Base-by-base conservation (phyloP, 2,888 invertebrate species). In the Apodemia duryi region DNA sequence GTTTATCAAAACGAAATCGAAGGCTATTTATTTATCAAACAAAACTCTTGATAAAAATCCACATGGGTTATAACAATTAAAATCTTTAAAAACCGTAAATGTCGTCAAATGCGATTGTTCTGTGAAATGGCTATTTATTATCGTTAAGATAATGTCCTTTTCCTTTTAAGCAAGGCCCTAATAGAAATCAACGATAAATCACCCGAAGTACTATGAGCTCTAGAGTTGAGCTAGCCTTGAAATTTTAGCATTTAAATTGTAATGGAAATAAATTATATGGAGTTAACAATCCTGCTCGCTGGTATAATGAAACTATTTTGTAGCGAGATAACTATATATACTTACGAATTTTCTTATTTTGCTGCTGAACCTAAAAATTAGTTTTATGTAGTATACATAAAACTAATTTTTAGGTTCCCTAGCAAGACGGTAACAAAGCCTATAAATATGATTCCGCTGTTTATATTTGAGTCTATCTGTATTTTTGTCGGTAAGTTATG, bases 141-240 rank as follows among this genome's bases (percentile, higher is more conserved):
- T 28, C 54, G 28, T 54, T 54, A 54, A 54, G 54, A 54, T 54
- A 54, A 54, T 54, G 54, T 54, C 54, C 9, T 29, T 54, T 54
- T 21, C 52, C 52, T 52, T 52, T 52, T 52, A 52, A 52, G 52
- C 28, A 52, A 52, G 21, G 28, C 52, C 52, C 7, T 52, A n/a
- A 52, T 21, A 52, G 52, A 52, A 52, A 52, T 52, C 52, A 52
- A 52, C 52, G n/a, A 52, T 52, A 52, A 52, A 21, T 52, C 52
- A 52, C 52, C 21, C 52, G 21, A 52, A 52, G 52, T 52, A 28
- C 21, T 52, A 52, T 28, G 32, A 32, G 52, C 21, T 28, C 52
- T 52, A 52, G 52, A 52, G 9, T 21, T 52, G 21, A 49, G 41
- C 41, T 41, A 41, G 52, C 28, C 52, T 52, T 52, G 52, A 52